Percentiles rank a stretch among this genome's conserved stretches.
Evolutionary conservation across 2,113 vertebrate genomes (phyloP).

Genomic region (Elanus axillaris): DNA sequence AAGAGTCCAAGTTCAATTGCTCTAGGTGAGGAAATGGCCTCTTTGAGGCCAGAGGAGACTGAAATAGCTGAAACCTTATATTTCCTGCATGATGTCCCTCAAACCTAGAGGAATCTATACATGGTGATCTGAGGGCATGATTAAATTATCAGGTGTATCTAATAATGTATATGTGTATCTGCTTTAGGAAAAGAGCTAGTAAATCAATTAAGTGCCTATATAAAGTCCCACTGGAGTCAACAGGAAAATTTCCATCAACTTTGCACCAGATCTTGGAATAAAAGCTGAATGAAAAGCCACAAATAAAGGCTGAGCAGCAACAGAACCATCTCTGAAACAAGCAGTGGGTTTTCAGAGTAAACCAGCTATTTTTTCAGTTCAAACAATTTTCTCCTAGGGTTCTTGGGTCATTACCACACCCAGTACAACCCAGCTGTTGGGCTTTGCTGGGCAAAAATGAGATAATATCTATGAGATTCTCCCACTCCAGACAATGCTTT

Average conservation of each 20-base stretch:
- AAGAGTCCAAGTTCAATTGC: neutral
- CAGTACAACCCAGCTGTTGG: neutral
- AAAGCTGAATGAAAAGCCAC: neutral
- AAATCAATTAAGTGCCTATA: neutral
- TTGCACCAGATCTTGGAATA: neutral
- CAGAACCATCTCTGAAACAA: neutral
- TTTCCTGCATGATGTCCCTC: neutral
- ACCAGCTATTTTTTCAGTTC: neutral
- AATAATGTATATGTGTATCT: neutral
- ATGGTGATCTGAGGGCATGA: neutral
- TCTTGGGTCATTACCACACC: neutral
- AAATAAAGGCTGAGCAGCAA: neutral
- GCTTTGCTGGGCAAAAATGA: neutral
- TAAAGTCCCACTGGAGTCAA: neutral
- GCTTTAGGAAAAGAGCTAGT: neutral
- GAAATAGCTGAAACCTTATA: neutral
- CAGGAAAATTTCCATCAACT: neutral
- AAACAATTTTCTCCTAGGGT: neutral
- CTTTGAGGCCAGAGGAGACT: neutral
- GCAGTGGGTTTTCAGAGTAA: neutral
- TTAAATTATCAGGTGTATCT: neutral
- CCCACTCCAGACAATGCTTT: neutral
- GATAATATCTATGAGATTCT: neutral
- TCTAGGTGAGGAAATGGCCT: neutral
- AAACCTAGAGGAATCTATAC: neutral